These are phyloP conservation scores for Adelges cooleyi DNA, from an alignment of 1,140 invertebrate genomes.

Conservation along the genomic window DNA sequence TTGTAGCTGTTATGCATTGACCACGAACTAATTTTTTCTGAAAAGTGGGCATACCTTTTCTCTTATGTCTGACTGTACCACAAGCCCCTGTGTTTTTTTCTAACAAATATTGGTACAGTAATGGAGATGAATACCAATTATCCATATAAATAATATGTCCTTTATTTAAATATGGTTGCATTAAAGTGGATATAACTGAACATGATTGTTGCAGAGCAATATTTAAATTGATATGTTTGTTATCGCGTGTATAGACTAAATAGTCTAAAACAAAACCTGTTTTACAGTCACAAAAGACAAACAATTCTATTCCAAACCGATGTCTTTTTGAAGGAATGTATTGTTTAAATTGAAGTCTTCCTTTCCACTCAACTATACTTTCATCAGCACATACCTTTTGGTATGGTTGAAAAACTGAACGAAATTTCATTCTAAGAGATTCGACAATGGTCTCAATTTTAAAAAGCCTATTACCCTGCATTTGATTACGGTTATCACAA, in stretches of 20 bases:
- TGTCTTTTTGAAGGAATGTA: conserved; percentile 38
- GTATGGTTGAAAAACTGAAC: conserved; percentile 25
- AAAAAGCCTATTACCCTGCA: not conserved
- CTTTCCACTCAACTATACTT: conserved; percentile 36
- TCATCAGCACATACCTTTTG: conserved; percentile 37
- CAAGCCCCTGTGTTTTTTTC: conserved; percentile 33
- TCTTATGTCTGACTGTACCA: conserved; percentile 33
- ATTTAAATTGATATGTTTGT: not conserved
- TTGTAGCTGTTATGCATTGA: conserved; percentile 27
- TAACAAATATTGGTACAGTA: conserved; percentile 32
- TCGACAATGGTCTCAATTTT: not conserved
- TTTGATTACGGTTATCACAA: not conserved
- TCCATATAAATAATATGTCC: conserved; percentile 34
- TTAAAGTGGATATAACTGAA: conserved; percentile 33
- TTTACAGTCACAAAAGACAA: conserved; percentile 35
- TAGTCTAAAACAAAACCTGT: conserved; percentile 37
- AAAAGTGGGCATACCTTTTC: conserved; percentile 35
- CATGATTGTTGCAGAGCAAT: conserved; percentile 30
- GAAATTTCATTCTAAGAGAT: not conserved
- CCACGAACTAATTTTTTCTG: conserved; percentile 32
- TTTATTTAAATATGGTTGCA: conserved; percentile 34
- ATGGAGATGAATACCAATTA: conserved; percentile 35
- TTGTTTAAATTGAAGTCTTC: conserved; percentile 36
- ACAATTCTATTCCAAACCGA: conserved; percentile 37
- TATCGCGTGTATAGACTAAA: conserved; percentile 36